Evolutionary conservation across 2,888 invertebrate species (phyloP), one percentile per base, ranked within the genome.

Genomic region (Ischnus inquisitorius): DNA sequence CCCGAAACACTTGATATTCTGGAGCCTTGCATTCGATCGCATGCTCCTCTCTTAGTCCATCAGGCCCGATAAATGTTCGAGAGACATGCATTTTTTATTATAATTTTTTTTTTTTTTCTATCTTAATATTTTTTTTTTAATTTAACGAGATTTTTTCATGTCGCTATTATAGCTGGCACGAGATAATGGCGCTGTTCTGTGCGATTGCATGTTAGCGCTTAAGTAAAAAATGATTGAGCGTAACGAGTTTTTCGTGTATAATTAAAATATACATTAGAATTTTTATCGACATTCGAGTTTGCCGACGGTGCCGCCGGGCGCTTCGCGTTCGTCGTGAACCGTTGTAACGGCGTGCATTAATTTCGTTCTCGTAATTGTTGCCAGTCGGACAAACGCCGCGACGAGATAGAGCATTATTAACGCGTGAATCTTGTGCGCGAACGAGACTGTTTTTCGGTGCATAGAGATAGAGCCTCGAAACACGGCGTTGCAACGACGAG

Each of bases 141-240:
- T 46, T 67, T 74, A 12, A 77, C 22, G 54, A 68, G 39, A 76
- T 71, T 60, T 34, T n/a, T 90, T 86, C 88, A 90, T 91, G 91
- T 91, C 89, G 89, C 91, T 88, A 86, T 79, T 68, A 85, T 91
- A 91, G 91, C 87, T 91, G 88, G 91, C 91, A 91, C 91, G 91
- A 91, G 87, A 82, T 87, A 87, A 87, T 90, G 89, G 88, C 88
- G 90, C 90, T 91, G 90, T 90, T 88, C 88, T 91, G 89, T 91
- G 90, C 91, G 88, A 88, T 86, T 92, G 92, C 92, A 92, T 92
- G 92, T 89, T 90, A 90, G 89, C 88, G 92, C 91, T 92, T 91
- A 87, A 85, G 87, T 89, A 90, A n/a, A n/a, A n/a, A n/a, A 88
- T 88, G 88, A 87, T 88, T 89, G 77, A 72, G 86, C 90, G 88